Evolutionary conservation across 2,888 invertebrate species (phyloP), one percentile per base, ranked within the genome.

Genomic region (Heteropelma amictum): DNA sequence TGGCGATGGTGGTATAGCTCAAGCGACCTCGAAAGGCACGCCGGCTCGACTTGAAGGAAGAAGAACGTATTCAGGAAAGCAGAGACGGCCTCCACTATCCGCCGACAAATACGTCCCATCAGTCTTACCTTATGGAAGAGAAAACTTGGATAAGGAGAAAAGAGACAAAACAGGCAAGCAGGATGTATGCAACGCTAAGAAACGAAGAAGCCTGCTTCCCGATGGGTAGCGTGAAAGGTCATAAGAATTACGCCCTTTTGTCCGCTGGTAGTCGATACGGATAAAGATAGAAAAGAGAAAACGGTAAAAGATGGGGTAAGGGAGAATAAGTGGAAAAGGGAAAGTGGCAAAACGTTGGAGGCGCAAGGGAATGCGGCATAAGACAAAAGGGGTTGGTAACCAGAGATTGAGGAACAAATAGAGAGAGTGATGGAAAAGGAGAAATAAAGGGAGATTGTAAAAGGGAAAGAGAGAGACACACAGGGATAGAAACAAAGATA

Each of bases 51-150:
- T 77, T 67, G 54, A 33, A 45, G 71, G 64, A 35, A 71, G 77
- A 72, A 74, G 76, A 81, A 76, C 72, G 79, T 81, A 80, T 78
- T 77, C 77, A 67, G 78, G 72, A 80, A 75, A 72, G 58, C 60
- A 69, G 54, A 72, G 73, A 58, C 63, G 69, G 67, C 72, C 60
- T 77, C 77, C 61, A 68, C 69, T 76, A 76, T 80, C 77, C 72
- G 71, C 77, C 78, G 77, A 83, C 81, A 82, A 84, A 84, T 83
- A 81, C 78, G 77, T 72, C 76, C 77, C 81, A 81, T 82, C 77
- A 76, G 72, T 82, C 79, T 81, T 80, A 74, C 76, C 72, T 67
- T 69, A 70, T 69, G 58, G 54, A 71, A 64, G 65, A 69, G 58
- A 45, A 63, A 40, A 72, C 64, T 53, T 53, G 45, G 65, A 23